Evolutionary conservation across 2,888 invertebrate genomes (phyloP), one percentile per base, ranked within the genome.

Genomic region (Yponomeuta cagnagella): DNA sequence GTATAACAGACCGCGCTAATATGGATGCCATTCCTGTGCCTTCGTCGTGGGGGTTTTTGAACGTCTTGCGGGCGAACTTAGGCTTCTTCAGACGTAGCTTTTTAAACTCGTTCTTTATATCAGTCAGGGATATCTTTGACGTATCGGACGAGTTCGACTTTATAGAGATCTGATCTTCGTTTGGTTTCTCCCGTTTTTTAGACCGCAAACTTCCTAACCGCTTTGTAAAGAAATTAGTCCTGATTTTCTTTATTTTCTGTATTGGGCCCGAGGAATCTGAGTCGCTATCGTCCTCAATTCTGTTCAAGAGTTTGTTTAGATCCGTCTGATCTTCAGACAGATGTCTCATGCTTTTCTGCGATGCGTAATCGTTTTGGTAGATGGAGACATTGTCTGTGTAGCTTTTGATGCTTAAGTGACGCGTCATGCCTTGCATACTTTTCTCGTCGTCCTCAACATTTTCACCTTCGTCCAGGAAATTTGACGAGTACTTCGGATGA

Each of bases 11-110:
- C 73, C 94, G 89, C 10, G 95, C 95, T 30, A 95, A 84, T 68
- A 95, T 88, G 15, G 95, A 94, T 0, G 95, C 95, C 93, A 95
- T 95, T 1, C 94, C 93, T 70, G 93, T 93, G 1, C 93, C 93
- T 76, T 93, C 92, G 58, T 92, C 93, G 70, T 84, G 63, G 74
- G 83, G 85, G 75, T 83, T 84, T n/a, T 77, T 75, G 69, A 79
- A 82, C 2, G 87, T 79, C 77, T 86, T 90, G 30, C 81, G 80
- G 66, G 89, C 81, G 9, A 48, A 31, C 31, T 71, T 71, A 15
- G 48, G 58, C 23, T 63, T 67, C 72, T 85, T 87, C 0, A 87
- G 86, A 15, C 85, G 82, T 1, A 91, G 81, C 74, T 87, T 92
- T 72, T 88, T 91, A 33, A 91, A 82, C 72, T 92, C 89, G 52